Percentiles rank a stretch among this genome's conserved stretches.
phyloP scores from a whole-genome alignment of 2,888 invertebrate species.

The Syritta pipiens region DNA sequence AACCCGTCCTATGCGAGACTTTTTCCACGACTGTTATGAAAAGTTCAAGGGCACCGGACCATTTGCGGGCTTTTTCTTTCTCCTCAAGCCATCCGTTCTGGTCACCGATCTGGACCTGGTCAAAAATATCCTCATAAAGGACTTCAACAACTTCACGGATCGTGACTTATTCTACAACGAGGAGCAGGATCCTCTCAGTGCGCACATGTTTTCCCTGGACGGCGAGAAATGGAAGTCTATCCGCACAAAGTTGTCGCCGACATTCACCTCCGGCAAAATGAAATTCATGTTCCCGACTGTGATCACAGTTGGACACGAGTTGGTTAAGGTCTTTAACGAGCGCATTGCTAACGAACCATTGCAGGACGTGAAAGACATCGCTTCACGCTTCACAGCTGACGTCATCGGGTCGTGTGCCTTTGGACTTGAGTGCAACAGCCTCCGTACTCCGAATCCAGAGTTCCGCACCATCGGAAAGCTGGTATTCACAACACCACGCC shows the following conservation, averaged over 20 bases:
- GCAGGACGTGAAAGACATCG: conserved; percentile 79
- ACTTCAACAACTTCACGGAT: conserved; percentile 77
- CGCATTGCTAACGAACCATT: conserved; percentile 64
- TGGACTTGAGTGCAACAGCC: conserved; percentile 79
- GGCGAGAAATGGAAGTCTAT: conserved; percentile 80
- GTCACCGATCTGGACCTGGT: conserved; percentile 75
- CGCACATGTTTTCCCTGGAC: conserved; percentile 75
- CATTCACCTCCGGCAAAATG: conserved; percentile 80
- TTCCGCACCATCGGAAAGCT: conserved; percentile 74
- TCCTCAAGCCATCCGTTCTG: conserved; percentile 71
- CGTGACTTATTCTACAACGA: conserved; percentile 75
- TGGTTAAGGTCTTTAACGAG: conserved; percentile 70
- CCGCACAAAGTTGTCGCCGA: conserved; percentile 79
- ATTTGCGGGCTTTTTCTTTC: conserved; percentile 73
- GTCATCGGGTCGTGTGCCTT: conserved; percentile 80
- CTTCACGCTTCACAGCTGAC: conserved; percentile 80
- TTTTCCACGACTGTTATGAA: conserved; percentile 72
- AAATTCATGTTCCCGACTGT: conserved; percentile 78
- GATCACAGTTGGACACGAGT: conserved; percentile 70
- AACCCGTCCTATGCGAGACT: conserved; percentile 71
- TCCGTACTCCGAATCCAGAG: conserved; percentile 76
- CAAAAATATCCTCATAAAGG: conserved; percentile 75
- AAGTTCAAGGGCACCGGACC: conserved; percentile 70
- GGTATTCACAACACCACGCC: conserved; percentile 69
- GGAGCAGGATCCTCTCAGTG: conserved; percentile 75